Evolutionary conservation across 2,113 vertebrate genomes (phyloP), one percentile per base, ranked within the genome.

Genomic region (Muscicapa adusta): DNA sequence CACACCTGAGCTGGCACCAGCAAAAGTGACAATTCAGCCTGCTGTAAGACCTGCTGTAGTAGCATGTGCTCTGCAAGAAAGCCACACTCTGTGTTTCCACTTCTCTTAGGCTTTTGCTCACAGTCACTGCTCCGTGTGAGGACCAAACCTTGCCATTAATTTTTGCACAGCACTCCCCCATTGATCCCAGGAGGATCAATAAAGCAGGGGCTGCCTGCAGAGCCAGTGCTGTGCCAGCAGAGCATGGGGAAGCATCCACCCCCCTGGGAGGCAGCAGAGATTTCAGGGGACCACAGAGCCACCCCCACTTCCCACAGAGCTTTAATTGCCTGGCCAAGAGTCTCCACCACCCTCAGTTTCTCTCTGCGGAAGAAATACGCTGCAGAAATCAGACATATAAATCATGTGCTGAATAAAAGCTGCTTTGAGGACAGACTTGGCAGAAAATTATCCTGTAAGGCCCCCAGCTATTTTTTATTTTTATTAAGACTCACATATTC

Each of bases 201-300:
- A 7, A 4, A n/a, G 45, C 2, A 1, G 40, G 48, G 18, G 13
- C 36, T 36, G 29, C 31, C 24, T 26, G 54, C 74, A 1, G 5
- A 43, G 58, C 7, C 62, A 18, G 26, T 2, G 3, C 67, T 4
- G 1, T 0, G 5, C 24, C 71, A 31, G 56, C 2, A 1, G 48
- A 1, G 1, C 34, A 7, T 6, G 2, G 43, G 33, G 26, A 50
- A 58, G 53, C 18, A 50, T 38, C 54, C 6, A 1, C 13, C 12
- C 15, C 15, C 9, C 3, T 0, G 8, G 25, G 62, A 67, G 17
- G 18, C 40, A 72, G 36, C 34, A 73, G 42, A 0, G 12, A 48
- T 31, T 23, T 31, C 42, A 60, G 51, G 33, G 48, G 12, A 67
- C 14, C 38, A 24, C 60, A 31, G 26, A 33, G 42, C 19, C 70